Base-by-base conservation (phyloP, 2,113 vertebrate genomes). In the Cyprinodon brontotheroides region DNA sequence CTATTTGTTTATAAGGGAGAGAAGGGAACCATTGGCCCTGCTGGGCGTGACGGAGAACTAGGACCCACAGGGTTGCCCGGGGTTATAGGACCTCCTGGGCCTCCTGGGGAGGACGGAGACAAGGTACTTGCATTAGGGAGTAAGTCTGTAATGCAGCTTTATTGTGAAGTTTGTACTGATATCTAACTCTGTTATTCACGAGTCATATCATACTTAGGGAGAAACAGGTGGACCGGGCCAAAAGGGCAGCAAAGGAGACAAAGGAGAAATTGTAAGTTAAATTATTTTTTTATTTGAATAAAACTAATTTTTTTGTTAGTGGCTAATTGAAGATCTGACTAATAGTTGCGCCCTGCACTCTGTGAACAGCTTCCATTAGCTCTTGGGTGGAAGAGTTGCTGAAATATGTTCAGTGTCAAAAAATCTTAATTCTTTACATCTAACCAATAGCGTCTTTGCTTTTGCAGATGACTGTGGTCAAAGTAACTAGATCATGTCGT, bases 221-320 rank as follows among this genome's bases (percentile, higher is more conserved):
- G 97, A 98, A 47, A 90, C 92, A 69, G 97, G 97, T 17, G 87
- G 91, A 41, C 93, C 95, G 0, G 97, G 97, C 0, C 96, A 97
- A 87, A 98, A 98, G 73, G 97, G 97, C 75, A 95, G 94, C 91
- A 98, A 95, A 93, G 97, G 97, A 0, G 95, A 96, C 82, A 97
- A 97, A 87, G 97, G 97, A 59, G 96, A 98, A 40, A 41, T 62
- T 71, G 97, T 98, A 87, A 95, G 96, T 93, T 60, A 78, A 3
- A 64, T 38, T 74, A 41, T 78, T 57, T 39, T 45, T 45, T 14
- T 48, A 2, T 6, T 6, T 41, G 9, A 9, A 41, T 9, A 41
- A 4, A 7, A 45, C 43, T 45, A 7, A 45, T 45, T 45, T 29
- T 29, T 29, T 8, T 45, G 43, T 45, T 10, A 45, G 9, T 8